A percentile compares a stretch with the other conserved stretches of the same genome.
phyloP scores from a whole-genome alignment of 2,797 vertebrate species.

The Euthynnus affinis region DNA sequence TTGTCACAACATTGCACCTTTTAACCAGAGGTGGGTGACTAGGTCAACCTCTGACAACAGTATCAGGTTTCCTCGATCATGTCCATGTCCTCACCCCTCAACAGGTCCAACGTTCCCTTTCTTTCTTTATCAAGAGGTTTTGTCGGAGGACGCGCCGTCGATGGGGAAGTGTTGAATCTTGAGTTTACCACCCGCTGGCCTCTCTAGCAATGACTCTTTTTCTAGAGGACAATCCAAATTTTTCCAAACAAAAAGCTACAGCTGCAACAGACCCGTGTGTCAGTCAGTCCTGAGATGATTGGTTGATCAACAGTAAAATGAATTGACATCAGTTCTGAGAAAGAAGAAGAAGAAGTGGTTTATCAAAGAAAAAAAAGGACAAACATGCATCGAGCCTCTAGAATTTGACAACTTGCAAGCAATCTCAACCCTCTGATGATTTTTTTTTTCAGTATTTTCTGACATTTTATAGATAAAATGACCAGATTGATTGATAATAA shows the following conservation, averaged over 20 bases:
- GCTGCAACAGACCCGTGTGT: too few species aligned
- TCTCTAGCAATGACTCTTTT: too few species aligned
- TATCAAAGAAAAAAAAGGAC: background rate
- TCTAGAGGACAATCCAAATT: too few species aligned
- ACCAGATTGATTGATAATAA: background rate
- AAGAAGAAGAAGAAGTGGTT: too few species aligned
- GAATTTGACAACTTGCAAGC: background rate
- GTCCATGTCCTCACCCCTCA: background rate
- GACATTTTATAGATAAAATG: too few species aligned
- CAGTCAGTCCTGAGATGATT: too few species aligned
- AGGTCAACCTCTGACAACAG: conserved; percentile 44
- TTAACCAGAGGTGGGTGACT: conserved; percentile 37
- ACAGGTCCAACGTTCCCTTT: conserved; percentile 20
- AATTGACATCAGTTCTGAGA: background rate
- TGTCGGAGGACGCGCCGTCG: background rate
- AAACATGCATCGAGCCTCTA: background rate
- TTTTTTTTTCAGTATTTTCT: background rate
- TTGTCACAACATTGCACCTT: conserved; percentile 51
- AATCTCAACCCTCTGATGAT: background rate
- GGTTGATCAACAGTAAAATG: background rate
- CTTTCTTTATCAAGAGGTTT: background rate
- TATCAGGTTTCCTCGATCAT: conserved; percentile 38
- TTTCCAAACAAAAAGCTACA: too few species aligned
- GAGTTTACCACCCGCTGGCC: too few species aligned
- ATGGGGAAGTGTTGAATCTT: too few species aligned